Evolutionary conservation across 2,113 vertebrate genomes (phyloP), one percentile per base, ranked within the genome.

Genomic region (Sander lucioperca): DNA sequence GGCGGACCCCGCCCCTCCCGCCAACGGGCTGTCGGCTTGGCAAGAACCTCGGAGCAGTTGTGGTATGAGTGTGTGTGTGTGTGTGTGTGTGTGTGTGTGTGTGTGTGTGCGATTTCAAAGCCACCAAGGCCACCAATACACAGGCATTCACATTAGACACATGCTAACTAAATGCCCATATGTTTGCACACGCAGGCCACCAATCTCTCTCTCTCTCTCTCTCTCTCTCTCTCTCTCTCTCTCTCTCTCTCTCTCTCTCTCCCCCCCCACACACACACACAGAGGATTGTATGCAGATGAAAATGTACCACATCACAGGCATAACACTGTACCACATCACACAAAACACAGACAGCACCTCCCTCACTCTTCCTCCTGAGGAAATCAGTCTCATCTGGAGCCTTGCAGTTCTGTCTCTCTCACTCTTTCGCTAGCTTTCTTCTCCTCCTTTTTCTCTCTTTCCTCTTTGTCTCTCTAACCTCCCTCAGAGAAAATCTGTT

Each of bases 21-120:
- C 73, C 16, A 90, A 69, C 68, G 84, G 63, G 79, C 90, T 74
- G 86, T 78, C 73, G 6, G 58, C 87, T 86, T 84, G 80, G 84
- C 82, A 90, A 74, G 5, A 63, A 57, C 11, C 57, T 43, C 19
- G 45, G 14, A 23, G 57, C 33, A 6, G 12, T 16, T 53, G 13
- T 48, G 47, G n/a, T 5, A n/a, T 6, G 48, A 21, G 43, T 10
- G 61, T 12, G 51, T 33, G 21, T n/a, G 39, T 0, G 15, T n/a
- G 62, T 64, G 61, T 71, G 48, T 65, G 45, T 47, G 56, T 9
- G 43, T 21, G 51, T 21, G 61, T 72, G 48, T 70, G 36, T 68
- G 43, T 39, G 30, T 4, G 36, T 25, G 33, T 25, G 4, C 0
- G 18, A 39, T 56, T 85, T 83, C 66, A 72, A 74, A 80, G 79